Percentiles rank a stretch among this genome's conserved stretches.
Evolutionary conservation across 2,797 vertebrate genomes (phyloP).

Genomic region (Halcyon chelicuti): DNA sequence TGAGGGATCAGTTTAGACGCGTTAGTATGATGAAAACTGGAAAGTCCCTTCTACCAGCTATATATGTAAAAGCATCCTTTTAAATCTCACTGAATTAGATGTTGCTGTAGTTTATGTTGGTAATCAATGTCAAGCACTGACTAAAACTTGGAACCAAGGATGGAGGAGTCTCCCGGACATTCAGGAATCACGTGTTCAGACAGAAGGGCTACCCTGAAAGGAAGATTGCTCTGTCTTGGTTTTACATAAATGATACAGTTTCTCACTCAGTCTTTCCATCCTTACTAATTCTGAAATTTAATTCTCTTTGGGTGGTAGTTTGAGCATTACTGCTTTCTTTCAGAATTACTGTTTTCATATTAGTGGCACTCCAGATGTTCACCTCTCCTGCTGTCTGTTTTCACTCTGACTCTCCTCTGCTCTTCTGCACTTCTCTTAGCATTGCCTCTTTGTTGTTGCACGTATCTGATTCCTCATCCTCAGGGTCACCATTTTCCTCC

Average conservation of each 20-base stretch:
- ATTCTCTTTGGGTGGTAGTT: background rate
- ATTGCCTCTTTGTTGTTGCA: background rate
- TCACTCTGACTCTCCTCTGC: background rate
- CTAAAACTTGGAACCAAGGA: background rate
- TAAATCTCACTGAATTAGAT: background rate
- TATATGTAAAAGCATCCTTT: background rate
- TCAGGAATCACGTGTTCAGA: background rate
- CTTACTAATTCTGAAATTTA: background rate
- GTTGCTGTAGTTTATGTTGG: background rate
- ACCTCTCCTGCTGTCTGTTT: background rate
- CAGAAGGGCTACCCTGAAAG: background rate
- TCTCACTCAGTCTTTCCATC: background rate
- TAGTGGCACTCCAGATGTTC: background rate
- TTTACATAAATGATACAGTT: background rate
- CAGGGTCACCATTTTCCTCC: fast-evolving
- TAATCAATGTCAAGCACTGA: background rate
- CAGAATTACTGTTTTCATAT: background rate
- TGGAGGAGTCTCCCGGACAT: background rate
- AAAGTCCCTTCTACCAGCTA: background rate
- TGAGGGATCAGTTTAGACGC: background rate
- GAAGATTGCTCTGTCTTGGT: background rate
- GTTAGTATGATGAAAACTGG: background rate
- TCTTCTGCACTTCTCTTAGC: background rate
- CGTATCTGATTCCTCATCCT: background rate
- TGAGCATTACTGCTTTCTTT: background rate